These are phyloP conservation scores for Schizothorax lantsangensis DNA, from an alignment of 2,797 vertebrate genomes.

Conservation along the genomic window DNA sequence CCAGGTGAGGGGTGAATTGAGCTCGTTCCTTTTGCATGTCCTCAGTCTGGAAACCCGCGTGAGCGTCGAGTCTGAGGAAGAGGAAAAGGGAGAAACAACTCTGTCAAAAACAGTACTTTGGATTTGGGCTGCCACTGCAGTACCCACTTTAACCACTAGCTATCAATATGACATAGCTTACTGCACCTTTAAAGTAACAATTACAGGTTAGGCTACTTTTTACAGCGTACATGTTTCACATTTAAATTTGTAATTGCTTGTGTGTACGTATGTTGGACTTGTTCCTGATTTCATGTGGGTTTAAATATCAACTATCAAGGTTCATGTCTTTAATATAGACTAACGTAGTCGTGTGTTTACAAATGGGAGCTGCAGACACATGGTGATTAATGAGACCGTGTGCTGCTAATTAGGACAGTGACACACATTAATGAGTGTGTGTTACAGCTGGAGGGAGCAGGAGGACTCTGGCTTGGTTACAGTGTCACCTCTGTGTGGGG, in stretches of 20 bases:
- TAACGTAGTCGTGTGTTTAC: neutral
- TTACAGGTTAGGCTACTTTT: too few species aligned
- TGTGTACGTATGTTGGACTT: neutral
- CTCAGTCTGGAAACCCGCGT: too few species aligned
- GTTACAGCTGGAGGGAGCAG: neutral
- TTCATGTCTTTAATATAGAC: neutral
- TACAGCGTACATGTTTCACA: neutral
- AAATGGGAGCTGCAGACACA: slow-evolving; percentile 13
- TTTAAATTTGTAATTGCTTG: neutral
- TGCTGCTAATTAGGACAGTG: slow-evolving; percentile 14
- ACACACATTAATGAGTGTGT: slow-evolving; percentile 25
- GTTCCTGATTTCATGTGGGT: neutral
- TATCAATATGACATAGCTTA: too few species aligned
- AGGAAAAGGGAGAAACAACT: too few species aligned
- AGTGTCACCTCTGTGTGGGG: slow-evolving; percentile 1
- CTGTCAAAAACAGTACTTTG: too few species aligned
- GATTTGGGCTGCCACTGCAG: too few species aligned
- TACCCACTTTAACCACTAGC: too few species aligned
- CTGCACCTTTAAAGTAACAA: too few species aligned
- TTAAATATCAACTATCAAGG: neutral
- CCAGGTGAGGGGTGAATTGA: too few species aligned
- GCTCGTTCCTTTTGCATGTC: too few species aligned
- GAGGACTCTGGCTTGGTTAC: neutral
- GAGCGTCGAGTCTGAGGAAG: too few species aligned
- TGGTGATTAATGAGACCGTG: slow-evolving; percentile 9